These are phyloP conservation scores for Trachops cirrhosus DNA, from an alignment of 2,797 vertebrate species.

Conservation along the genomic window DNA sequence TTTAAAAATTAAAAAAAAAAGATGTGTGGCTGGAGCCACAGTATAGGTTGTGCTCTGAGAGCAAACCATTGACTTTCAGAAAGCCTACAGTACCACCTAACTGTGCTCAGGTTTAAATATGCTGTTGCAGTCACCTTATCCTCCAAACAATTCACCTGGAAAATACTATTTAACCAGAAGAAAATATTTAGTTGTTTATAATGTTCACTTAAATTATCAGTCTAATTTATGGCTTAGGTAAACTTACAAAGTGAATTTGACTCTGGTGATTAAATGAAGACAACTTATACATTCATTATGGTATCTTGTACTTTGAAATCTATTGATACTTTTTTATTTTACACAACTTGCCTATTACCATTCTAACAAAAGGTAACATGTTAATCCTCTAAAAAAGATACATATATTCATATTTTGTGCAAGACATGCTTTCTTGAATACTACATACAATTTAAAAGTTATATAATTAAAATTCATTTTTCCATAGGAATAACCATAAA, in stretches of 20 bases:
- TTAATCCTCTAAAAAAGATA: neutral
- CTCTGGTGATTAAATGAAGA: neutral
- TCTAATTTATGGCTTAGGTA: neutral
- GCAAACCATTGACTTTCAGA: neutral
- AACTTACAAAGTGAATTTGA: neutral
- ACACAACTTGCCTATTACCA: neutral
- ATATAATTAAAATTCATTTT: constrained; percentile 14
- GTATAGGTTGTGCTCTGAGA: neutral
- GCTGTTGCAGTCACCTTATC: neutral
- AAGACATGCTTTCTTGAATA: neutral
- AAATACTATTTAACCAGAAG: neutral
- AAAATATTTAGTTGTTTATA: neutral
- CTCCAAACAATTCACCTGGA: neutral
- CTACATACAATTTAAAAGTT: neutral
- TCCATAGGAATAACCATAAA: neutral
- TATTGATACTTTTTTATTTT: neutral
- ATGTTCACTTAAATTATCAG: neutral
- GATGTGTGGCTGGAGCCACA: neutral
- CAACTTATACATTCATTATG: neutral
- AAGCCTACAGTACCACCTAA: neutral
- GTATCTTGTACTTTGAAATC: neutral
- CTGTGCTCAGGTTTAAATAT: neutral
- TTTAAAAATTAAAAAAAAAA: too few species aligned
- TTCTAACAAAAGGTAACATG: neutral
- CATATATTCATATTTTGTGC: neutral